These are phyloP conservation scores for Arothron firmamentum DNA, from an alignment of 2,113 vertebrate species.

Conservation along the genomic window DNA sequence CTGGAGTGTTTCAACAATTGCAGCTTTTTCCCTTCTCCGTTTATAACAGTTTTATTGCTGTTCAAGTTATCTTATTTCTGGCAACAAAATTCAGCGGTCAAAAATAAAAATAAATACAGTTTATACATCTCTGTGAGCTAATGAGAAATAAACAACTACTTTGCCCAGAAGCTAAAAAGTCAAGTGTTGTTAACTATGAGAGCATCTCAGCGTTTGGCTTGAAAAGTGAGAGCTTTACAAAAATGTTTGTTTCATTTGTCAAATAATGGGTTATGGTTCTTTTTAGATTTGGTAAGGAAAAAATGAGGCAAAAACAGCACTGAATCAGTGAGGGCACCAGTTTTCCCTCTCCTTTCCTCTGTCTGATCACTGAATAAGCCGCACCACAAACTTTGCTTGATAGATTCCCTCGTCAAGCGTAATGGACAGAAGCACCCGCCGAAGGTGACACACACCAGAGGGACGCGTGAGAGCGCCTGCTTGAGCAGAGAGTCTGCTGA, in stretches of 20 bases:
- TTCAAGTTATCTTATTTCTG: too few relatives aligned
- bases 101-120: too few relatives aligned
- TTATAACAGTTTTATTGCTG: too few relatives aligned
- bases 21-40: too few relatives aligned
- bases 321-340: background rate
- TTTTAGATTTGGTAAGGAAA: background rate
- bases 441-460: conserved; percentile 36
- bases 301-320: background rate
- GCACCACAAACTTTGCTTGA: conserved; percentile 8
- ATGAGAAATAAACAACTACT: background rate
- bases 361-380: conserved; percentile 20
- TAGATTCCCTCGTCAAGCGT: background rate
- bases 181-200: background rate
- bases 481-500: conserved; percentile 50
- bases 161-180: background rate
- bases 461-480: conserved; percentile 43
- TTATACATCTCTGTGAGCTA: too few relatives aligned
- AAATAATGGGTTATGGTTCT: background rate
- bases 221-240: too few relatives aligned
- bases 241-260: too few relatives aligned
- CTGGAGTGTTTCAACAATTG: too few relatives aligned
- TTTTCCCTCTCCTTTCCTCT: conserved; percentile 14
- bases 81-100: too few relatives aligned
- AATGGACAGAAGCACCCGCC: background rate
- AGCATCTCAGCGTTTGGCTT: too few relatives aligned